Evolutionary conservation across 2,113 vertebrate genomes (phyloP).

Genomic region (Halichoerus grypus): DNA sequence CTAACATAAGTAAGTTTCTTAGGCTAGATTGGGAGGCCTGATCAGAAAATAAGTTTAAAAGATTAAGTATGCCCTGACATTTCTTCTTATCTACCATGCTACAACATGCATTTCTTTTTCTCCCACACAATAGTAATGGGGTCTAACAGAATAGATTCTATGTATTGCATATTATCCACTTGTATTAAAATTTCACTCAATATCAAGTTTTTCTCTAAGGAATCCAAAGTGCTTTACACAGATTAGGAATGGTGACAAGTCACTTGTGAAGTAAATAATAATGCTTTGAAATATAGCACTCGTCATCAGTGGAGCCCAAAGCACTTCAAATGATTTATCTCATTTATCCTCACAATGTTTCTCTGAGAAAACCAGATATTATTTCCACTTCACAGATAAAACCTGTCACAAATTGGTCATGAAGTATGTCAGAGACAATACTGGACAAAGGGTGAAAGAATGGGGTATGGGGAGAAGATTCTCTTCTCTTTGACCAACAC

Average conservation of each 20-base stretch:
- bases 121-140: not conserved
- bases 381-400: not conserved
- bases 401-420: not conserved
- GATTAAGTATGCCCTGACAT: not conserved
- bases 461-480: rapidly evolving
- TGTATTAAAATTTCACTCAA: conserved; percentile 56
- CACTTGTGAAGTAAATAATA: conserved; percentile 57
- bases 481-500: not conserved
- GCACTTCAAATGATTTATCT: conserved; percentile 45
- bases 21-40: not conserved
- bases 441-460: not conserved
- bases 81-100: not conserved
- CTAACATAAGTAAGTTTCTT: not conserved
- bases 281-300: conserved; percentile 57
- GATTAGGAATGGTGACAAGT: conserved; percentile 40
- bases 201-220: conserved; percentile 50
- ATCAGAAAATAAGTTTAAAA: conserved; percentile 12
- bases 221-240: conserved; percentile 50
- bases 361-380: conserved; percentile 14
- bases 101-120: not conserved
- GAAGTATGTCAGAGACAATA: not conserved
- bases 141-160: not conserved
- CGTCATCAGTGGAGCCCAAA: conserved; percentile 18
- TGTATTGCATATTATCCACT: conserved; percentile 25
- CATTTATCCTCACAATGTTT: conserved; percentile 33